Evolutionary conservation across 2,113 vertebrate genomes (phyloP).

Genomic region (Cranoglanis bouderius): DNA sequence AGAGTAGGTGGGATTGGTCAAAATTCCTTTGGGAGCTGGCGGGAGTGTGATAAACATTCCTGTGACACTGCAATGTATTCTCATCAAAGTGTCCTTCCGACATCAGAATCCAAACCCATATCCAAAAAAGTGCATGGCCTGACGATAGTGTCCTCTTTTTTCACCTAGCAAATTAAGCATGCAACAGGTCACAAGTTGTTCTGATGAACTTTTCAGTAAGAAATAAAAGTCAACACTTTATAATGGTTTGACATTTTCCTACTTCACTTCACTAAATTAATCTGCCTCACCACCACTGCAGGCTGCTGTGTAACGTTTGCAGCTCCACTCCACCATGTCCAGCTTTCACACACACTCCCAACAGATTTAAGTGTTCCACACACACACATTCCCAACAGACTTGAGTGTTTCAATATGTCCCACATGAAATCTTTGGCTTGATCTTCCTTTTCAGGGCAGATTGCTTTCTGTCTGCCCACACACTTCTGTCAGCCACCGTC

Average conservation of each 20-base stretch:
- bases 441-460: slow-evolving; percentile 55
- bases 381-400: slow-evolving; percentile 12
- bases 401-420: slow-evolving; percentile 47
- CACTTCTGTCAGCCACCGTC: slow-evolving; percentile 47
- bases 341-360: background rate
- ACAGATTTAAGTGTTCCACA: background rate
- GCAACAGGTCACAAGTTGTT: slow-evolving; percentile 48
- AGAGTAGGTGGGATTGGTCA: background rate
- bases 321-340: background rate
- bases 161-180: slow-evolving; percentile 2
- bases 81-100: background rate
- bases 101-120: background rate
- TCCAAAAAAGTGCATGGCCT: background rate
- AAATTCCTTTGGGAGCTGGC: too few relatives aligned
- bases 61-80: background rate
- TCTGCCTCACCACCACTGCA: slow-evolving; percentile 32
- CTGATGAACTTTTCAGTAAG: slow-evolving; percentile 46
- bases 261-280: slow-evolving; percentile 50
- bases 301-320: slow-evolving; percentile 16
- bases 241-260: slow-evolving; percentile 51
- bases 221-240: slow-evolving; percentile 38
- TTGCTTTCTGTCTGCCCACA: slow-evolving; percentile 54
- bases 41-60: background rate
- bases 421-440: slow-evolving; percentile 49
- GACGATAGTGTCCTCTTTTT: background rate